Evolutionary conservation across 2,797 vertebrate genomes (phyloP), one percentile per base, ranked within the genome.

Genomic region (Cyprinella venusta): DNA sequence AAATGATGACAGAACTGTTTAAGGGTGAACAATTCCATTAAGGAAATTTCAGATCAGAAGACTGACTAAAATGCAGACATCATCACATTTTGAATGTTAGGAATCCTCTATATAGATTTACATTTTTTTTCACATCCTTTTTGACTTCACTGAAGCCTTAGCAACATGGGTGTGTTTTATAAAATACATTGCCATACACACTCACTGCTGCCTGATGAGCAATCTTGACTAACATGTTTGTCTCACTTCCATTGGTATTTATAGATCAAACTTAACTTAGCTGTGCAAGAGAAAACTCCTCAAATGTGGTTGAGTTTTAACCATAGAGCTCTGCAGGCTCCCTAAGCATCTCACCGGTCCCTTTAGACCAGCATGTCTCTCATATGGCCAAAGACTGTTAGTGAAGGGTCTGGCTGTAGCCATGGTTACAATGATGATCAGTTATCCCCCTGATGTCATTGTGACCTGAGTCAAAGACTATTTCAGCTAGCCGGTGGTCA

Each of bases 401-500:
- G 61, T 52, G 84, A 79, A 81, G 70, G 59, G 42, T 24, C 36
- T 5, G 40, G 45, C 48, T 74, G 81, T 52, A 38, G 26, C 79
- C 79, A 88, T 85, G 86, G 85, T 72, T 48, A 82, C 24, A 21
- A 54, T 42, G 75, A 84, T 56, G 76, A 71, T 76, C 81, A 85
- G 64, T 84, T 83, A 65, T 76, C 38, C n/a, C 40, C 7, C 38
- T 82, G 86, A 87, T 87, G 87, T 84, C 86, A 88, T 82, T 59
- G 45, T 78, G 76, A 79, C 79, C 75, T 18, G 72, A 84, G 79
- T 84, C 79, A 78, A 76, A 56, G 61, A 45, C 52, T 56, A 42
- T 77, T 86, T 84, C 15, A 45, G 71, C 78, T 52, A 76, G n/a
- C 30, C 33, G 15, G 79, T 70, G 86, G 86, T 86, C 81, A 83